phyloP scores from a whole-genome alignment of 1,140 invertebrate genomes.

The Monochamus saltuarius region DNA sequence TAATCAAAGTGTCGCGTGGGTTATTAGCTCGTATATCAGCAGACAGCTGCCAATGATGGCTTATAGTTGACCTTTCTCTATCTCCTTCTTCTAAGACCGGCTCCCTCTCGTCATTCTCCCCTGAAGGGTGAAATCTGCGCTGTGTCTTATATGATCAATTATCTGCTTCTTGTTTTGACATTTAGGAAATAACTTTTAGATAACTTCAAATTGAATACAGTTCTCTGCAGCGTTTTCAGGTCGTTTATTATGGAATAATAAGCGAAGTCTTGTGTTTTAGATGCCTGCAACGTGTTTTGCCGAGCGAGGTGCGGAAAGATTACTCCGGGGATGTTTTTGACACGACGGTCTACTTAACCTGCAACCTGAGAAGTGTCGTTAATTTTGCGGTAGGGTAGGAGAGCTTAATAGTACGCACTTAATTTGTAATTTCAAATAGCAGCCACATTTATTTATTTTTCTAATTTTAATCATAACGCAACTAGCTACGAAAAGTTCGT shows the following conservation, averaged over 20 bases:
- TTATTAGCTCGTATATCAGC: conserved; percentile 48
- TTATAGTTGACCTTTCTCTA: conserved; percentile 35
- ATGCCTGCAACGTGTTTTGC: not conserved
- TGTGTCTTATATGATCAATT: conserved; percentile 45
- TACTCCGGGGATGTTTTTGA: no score
- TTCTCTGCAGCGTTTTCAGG: conserved; percentile 8
- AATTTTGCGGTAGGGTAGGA: no score
- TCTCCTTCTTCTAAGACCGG: conserved; percentile 23
- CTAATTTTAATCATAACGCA: no score
- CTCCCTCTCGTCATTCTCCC: conserved; percentile 4
- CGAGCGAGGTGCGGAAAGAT: no score
- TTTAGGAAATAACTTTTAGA: conserved; percentile 46
- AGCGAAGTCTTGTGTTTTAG: conserved; percentile 9
- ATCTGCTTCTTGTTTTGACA: conserved; percentile 47
- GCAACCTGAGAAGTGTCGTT: no score
- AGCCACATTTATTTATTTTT: no score
- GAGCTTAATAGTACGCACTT: no score
- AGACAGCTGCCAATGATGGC: conserved; percentile 47
- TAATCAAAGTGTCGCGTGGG: conserved; percentile 44
- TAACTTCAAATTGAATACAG: conserved; percentile 36
- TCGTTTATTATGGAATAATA: conserved; percentile 21
- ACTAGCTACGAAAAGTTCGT: no score
- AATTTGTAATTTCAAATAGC: no score
- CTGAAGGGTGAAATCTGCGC: conserved; percentile 23
- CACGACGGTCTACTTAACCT: no score